These are phyloP conservation scores for Micromussa lordhowensis DNA, from an alignment of 92 coral and sea anemone species.

Conservation along the genomic window DNA sequence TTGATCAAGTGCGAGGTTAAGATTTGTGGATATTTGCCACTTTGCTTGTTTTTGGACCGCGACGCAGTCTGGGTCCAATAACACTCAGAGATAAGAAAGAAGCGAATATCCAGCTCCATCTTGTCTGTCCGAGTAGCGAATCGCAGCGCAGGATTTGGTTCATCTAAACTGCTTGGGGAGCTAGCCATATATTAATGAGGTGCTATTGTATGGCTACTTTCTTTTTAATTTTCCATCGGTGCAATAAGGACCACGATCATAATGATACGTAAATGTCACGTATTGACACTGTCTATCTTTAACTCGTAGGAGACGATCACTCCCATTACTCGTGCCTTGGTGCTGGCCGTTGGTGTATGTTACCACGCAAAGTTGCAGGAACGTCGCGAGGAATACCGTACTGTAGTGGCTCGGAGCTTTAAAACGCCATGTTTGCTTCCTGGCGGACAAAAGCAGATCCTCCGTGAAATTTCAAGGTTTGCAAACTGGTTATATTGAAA, in stretches of 20 bases:
- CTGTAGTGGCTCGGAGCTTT: conserved; percentile 48
- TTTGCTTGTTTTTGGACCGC: too few relatives aligned
- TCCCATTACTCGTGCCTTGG: conserved; percentile 74
- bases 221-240: too few relatives aligned
- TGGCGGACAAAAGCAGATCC: conserved; percentile 68
- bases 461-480: conserved; percentile 68
- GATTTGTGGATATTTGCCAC: too few relatives aligned
- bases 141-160: too few relatives aligned
- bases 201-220: not conserved
- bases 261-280: not conserved
- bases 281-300: not conserved
- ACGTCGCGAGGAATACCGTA: conserved; percentile 53
- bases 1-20: too few relatives aligned
- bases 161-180: too few relatives aligned
- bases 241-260: not conserved
- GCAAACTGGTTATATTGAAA: not conserved
- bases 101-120: too few relatives aligned
- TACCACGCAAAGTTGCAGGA: conserved; percentile 86
- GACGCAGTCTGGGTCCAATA: too few relatives aligned
- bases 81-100: too few relatives aligned
- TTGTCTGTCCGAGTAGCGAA: too few relatives aligned
- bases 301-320: conserved; percentile 42
- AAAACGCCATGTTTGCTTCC: conserved; percentile 43
- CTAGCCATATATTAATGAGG: too few relatives aligned
- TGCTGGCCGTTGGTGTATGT: conserved; percentile 89